Conservation (phyloP, 2,113 vertebrate genomes). For the Bungarus multicinctus region DNA sequence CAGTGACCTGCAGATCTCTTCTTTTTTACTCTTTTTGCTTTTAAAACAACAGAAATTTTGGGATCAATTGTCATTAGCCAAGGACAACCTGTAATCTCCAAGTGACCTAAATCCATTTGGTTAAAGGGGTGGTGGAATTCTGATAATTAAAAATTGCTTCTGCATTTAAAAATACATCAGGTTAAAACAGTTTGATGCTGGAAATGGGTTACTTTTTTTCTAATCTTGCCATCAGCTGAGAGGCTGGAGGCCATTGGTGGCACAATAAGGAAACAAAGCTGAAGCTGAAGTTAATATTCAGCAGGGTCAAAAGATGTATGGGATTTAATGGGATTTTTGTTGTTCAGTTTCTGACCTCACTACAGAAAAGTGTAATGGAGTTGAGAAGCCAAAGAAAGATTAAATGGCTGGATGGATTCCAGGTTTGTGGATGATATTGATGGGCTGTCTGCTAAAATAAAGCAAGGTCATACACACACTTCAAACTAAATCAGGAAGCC, state of each 20-base stretch:
- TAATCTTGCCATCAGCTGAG: neutral
- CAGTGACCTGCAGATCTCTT: neutral
- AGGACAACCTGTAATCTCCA: neutral
- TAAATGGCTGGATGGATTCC: conserved; percentile 22
- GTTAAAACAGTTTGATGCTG: neutral
- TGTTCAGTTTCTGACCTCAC: neutral
- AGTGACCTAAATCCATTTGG: neutral
- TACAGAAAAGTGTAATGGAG: conserved; percentile 18
- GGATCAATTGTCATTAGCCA: too few species aligned
- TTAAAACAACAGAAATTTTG: neutral
- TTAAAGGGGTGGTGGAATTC: neutral
- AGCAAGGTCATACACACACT: too few species aligned
- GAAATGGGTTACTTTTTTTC: neutral
- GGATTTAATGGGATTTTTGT: neutral
- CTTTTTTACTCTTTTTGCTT: neutral
- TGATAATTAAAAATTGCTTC: neutral
- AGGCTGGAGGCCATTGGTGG: neutral
- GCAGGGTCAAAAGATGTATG: neutral
- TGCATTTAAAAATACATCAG: neutral
- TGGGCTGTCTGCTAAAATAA: too few species aligned
- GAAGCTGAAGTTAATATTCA: neutral
- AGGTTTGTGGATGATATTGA: conserved; percentile 18
- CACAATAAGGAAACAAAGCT: neutral
- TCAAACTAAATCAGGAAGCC: too few species aligned
- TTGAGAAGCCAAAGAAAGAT: conserved; percentile 16